A percentile compares a stretch with the other conserved stretches of the same genome.
Evolutionary conservation across 2,797 vertebrate species (phyloP).

Genomic region (Lophotriccus pileatus): DNA sequence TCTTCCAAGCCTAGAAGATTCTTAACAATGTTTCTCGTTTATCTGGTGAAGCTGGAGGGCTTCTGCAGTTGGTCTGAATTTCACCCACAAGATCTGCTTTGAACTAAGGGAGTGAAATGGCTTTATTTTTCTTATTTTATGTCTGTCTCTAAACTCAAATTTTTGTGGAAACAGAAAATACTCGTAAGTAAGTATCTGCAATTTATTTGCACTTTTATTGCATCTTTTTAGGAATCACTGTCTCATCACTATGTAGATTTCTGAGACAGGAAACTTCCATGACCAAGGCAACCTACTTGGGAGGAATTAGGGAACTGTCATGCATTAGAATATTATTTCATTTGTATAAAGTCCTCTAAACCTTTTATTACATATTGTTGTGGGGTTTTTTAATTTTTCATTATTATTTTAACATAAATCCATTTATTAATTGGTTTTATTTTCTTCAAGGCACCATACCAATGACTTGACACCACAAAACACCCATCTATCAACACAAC

Average conservation of each 20-base stretch:
- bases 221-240: neutral
- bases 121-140: neutral
- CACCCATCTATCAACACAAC: neutral
- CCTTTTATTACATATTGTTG: neutral
- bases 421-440: neutral
- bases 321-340: neutral
- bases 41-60: neutral
- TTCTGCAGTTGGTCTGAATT: neutral
- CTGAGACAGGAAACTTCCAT: neutral
- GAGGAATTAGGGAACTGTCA: neutral
- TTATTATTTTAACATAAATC: neutral
- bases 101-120: neutral
- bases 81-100: neutral
- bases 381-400: neutral
- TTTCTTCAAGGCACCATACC: neutral
- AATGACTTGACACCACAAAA: neutral
- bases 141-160: neutral
- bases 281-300: neutral
- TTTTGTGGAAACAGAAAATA: neutral
- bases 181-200: neutral
- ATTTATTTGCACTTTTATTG: neutral
- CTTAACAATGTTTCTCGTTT: neutral
- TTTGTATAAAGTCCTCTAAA: neutral
- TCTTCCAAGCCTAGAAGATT: neutral
- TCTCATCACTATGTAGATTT: neutral